These are phyloP conservation scores for Mesochorus sp. DNA, from an alignment of 2,888 invertebrate genomes.

Conservation along the genomic window DNA sequence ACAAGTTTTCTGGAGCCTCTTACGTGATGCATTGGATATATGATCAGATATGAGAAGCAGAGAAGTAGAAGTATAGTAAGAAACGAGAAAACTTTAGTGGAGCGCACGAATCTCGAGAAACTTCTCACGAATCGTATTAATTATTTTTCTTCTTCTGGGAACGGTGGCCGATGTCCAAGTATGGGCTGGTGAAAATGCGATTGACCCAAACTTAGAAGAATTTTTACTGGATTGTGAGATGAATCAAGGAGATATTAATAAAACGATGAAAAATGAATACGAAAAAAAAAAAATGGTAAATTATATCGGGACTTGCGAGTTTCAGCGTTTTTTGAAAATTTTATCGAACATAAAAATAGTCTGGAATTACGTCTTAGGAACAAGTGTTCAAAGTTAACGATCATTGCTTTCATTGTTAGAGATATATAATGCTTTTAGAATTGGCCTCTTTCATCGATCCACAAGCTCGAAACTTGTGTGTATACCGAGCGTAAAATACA, in stretches of 20 bases:
- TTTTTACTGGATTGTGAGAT: too few species aligned
- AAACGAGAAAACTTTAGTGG: conserved; percentile 6
- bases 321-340: too few species aligned
- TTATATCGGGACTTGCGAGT: too few species aligned
- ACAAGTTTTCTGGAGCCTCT: neutral
- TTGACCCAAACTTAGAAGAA: neutral
- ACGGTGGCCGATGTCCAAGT: neutral
- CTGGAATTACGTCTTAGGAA: too few species aligned
- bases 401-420: neutral
- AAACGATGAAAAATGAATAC: neutral
- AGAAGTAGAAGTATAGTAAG: neutral
- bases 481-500: conserved; percentile 6
- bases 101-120: neutral
- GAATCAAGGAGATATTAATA: too few species aligned
- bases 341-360: too few species aligned
- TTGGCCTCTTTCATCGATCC: conserved; percentile 25
- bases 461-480: neutral
- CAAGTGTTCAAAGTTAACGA: too few species aligned
- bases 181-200: neutral
- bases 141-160: conserved; percentile 12
- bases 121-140: conserved; percentile 1
- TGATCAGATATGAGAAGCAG: neutral
- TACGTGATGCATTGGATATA: too few species aligned
- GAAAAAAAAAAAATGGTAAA: neutral
- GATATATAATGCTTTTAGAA: conserved; percentile 1